A percentile compares a stretch with the other conserved stretches of the same genome.
These are phyloP conservation scores for Anticlea derivata DNA, from an alignment of 2,888 invertebrate genomes.

Conservation along the genomic window DNA sequence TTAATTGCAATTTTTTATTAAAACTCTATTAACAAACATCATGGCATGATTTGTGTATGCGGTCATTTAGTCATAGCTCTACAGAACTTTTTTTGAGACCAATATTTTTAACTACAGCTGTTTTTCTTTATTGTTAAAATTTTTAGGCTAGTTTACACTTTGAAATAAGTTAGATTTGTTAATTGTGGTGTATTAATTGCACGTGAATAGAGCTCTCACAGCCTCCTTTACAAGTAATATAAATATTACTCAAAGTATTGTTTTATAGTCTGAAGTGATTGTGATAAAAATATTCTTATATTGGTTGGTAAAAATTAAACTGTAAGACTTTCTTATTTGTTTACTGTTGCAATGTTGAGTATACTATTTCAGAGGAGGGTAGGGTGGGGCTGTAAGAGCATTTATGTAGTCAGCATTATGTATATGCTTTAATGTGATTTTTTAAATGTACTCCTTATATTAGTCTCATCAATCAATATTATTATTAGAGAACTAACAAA, in stretches of 20 bases:
- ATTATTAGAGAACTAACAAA: constrained; percentile 83
- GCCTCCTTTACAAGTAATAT: constrained; percentile 66
- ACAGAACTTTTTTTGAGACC: constrained; percentile 77
- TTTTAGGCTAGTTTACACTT: constrained; percentile 83
- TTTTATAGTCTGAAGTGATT: constrained; percentile 78
- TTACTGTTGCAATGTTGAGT: constrained; percentile 73
- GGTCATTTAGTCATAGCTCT: constrained; percentile 83
- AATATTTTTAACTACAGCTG: constrained; percentile 75
- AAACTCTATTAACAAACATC: constrained; percentile 72
- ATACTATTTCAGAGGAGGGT: constrained; percentile 49
- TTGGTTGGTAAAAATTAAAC: constrained; percentile 63
- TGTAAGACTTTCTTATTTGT: constrained; percentile 60
- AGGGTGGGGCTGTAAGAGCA: constrained; percentile 75
- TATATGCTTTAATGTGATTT: constrained; percentile 85
- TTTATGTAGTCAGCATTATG: constrained; percentile 84
- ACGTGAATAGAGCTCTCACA: constrained; percentile 78
- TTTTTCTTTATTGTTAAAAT: constrained; percentile 81
- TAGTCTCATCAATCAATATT: constrained; percentile 81
- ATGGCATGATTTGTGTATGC: constrained; percentile 74
- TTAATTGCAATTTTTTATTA: constrained; percentile 73
- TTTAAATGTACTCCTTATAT: constrained; percentile 84
- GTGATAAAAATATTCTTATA: constrained; percentile 77
- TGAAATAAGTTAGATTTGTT: constrained; percentile 82
- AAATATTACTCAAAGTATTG: constrained; percentile 60
- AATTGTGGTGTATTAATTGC: constrained; percentile 81